Evolutionary conservation across 2,797 vertebrate species (phyloP).

Genomic region (Spheniscus humboldti): DNA sequence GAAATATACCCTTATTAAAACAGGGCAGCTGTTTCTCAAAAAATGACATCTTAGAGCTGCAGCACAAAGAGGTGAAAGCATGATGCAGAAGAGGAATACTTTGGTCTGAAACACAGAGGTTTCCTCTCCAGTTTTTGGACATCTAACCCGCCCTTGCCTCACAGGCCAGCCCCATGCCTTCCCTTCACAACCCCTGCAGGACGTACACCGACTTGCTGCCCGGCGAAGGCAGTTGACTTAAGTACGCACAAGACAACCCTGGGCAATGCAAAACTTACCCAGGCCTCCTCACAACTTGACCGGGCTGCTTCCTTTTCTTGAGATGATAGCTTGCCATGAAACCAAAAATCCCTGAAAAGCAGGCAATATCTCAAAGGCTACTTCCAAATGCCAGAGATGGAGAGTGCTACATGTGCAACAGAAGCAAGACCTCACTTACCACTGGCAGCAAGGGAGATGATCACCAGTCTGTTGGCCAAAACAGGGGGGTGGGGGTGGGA

Average conservation of each 20-base stretch:
- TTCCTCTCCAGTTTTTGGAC: neutral
- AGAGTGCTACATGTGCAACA: neutral
- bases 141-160: neutral
- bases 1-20: neutral
- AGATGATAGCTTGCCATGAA: neutral
- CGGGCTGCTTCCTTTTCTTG: neutral
- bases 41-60: neutral
- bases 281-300: neutral
- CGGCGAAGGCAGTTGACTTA: neutral
- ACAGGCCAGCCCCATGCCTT: neutral
- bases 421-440: neutral
- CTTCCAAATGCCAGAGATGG: neutral
- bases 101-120: neutral
- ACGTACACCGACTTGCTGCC: neutral
- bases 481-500: accelerated
- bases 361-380: neutral
- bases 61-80: neutral
- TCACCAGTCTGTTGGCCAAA: neutral
- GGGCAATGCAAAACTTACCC: neutral
- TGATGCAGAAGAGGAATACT: neutral
- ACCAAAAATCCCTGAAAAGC: neutral
- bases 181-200: neutral
- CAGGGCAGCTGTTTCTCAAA: neutral
- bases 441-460: neutral
- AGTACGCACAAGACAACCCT: neutral